Evolutionary conservation across 2,888 invertebrate species (phyloP).

Genomic region (Cantharis lateralis): DNA sequence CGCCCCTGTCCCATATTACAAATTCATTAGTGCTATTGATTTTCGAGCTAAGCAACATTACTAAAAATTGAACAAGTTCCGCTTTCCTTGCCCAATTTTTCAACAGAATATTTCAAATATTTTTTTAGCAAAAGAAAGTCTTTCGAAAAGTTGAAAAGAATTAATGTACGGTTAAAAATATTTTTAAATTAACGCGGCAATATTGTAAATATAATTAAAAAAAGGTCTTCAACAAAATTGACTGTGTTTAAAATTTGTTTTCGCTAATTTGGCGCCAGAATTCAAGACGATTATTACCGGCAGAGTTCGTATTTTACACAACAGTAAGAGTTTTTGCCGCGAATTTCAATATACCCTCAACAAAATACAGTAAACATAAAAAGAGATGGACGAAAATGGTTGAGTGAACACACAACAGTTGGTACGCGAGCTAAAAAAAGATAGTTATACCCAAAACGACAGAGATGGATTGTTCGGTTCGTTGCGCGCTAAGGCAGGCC

Average conservation of each 20-base stretch:
- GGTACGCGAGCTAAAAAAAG: conserved; percentile 30
- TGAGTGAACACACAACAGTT: conserved; percentile 30
- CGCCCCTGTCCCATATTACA: conserved; percentile 14
- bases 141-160: neutral
- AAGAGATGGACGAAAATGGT: conserved; percentile 34
- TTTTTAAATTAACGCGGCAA: neutral
- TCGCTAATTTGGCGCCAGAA: conserved; percentile 42
- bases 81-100: neutral
- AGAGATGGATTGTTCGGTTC: conserved; percentile 36
- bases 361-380: conserved; percentile 40
- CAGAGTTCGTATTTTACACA: conserved; percentile 40
- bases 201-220: neutral
- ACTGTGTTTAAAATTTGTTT: conserved; percentile 15
- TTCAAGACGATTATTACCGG: conserved; percentile 34
- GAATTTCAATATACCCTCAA: conserved; percentile 37
- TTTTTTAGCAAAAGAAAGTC: neutral
- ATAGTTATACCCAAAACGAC: conserved; percentile 32
- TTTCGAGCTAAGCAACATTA: conserved; percentile 10
- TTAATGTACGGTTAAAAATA: neutral
- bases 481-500: conserved; percentile 40
- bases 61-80: conserved; percentile 2
- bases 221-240: neutral
- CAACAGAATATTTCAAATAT: neutral
- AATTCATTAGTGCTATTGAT: conserved; percentile 28
- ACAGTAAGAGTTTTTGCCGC: conserved; percentile 41